Conservation (phyloP, 2,888 invertebrate genomes). For the Agrotis segetum region DNA sequence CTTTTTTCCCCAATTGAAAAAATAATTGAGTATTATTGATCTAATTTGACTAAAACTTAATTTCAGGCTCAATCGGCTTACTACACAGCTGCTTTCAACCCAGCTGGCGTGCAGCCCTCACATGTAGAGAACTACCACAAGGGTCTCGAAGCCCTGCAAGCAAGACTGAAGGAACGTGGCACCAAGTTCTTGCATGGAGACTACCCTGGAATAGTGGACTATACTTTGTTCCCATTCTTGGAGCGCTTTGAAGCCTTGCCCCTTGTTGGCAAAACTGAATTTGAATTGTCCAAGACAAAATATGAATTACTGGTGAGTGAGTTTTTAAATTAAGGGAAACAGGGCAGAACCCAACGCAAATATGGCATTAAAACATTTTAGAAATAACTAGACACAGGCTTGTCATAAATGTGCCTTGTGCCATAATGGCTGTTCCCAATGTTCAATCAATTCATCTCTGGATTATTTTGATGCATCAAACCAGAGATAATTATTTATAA, state of each 20-base stretch:
- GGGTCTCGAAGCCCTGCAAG: slow-evolving; percentile 92
- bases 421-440: too few species aligned
- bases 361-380: background rate
- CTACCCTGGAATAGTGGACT: slow-evolving; percentile 95
- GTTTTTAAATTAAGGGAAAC: background rate
- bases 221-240: slow-evolving; percentile 97
- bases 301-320: slow-evolving; percentile 92
- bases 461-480: too few species aligned
- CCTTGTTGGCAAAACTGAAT: slow-evolving; percentile 91
- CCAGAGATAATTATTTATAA: too few species aligned
- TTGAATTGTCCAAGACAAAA: slow-evolving; percentile 92
- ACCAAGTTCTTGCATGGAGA: slow-evolving; percentile 93
- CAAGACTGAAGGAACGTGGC: slow-evolving; percentile 92
- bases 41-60: background rate
- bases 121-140: slow-evolving; percentile 88
- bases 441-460: too few species aligned
- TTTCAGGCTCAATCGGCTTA: slow-evolving; percentile 89
- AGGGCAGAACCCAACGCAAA: background rate
- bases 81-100: slow-evolving; percentile 89
- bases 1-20: too few species aligned
- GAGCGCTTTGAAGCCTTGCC: slow-evolving; percentile 92
- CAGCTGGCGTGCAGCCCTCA: slow-evolving; percentile 78
- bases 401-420: too few species aligned
- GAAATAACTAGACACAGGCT: background rate
- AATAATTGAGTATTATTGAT: too few species aligned